Percentiles rank a stretch among this genome's conserved stretches.
phyloP scores from a whole-genome alignment of 1,140 invertebrate species.

The Euwallacea similis region DNA sequence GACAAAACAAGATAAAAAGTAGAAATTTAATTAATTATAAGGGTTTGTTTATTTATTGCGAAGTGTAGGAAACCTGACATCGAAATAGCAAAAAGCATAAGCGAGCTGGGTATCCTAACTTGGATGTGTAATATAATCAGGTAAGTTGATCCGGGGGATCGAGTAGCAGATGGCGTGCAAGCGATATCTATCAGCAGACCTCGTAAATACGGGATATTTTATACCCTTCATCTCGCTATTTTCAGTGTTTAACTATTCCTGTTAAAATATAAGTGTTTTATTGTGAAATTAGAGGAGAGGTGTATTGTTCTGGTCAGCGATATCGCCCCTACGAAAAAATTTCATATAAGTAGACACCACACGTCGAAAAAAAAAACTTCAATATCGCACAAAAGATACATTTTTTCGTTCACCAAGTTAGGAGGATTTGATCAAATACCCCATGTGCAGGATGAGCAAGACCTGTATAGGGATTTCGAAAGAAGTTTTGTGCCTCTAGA shows the following conservation, averaged over 20 bases:
- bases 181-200: slow-evolving; percentile 51
- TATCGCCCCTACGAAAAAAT: no score
- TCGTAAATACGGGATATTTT: slow-evolving; percentile 51
- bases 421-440: no score
- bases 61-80: slow-evolving; percentile 32
- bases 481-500: no score
- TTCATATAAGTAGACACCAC: no score
- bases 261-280: slow-evolving; percentile 22
- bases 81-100: slow-evolving; percentile 32
- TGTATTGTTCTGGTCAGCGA: no score
- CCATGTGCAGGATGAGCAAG: no score
- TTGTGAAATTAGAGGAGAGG: slow-evolving; percentile 16
- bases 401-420: no score
- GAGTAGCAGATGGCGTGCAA: slow-evolving; percentile 50
- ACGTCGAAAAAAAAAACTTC: no score
- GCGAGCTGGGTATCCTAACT: slow-evolving; percentile 43
- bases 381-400: no score
- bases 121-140: slow-evolving; percentile 46
- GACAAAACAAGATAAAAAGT: neutral
- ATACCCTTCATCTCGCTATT: slow-evolving; percentile 49
- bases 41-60: slow-evolving; percentile 25
- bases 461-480: no score
- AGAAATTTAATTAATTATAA: slow-evolving; percentile 35
- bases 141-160: slow-evolving; percentile 47
- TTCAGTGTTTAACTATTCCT: slow-evolving; percentile 38